phyloP scores from a whole-genome alignment of 2,888 invertebrate species.

The Xylota segnis region DNA sequence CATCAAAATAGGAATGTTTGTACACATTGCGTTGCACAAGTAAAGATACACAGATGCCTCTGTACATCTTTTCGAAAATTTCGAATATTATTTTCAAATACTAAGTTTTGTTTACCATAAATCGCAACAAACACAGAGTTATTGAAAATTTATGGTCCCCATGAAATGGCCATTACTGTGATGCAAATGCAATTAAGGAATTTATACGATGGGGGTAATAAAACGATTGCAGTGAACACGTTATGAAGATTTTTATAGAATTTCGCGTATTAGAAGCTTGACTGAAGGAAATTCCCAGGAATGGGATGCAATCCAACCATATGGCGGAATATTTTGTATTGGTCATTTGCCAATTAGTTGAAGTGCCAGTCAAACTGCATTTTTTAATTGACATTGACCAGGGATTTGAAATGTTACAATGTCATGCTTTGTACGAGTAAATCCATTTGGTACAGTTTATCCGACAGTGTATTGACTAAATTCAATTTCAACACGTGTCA shows the following conservation, averaged over 20 bases:
- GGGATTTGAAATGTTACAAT: too few species aligned
- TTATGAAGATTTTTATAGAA: conserved; percentile 12
- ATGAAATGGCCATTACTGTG: conserved; percentile 49
- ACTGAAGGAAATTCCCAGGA: not conserved
- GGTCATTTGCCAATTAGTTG: not conserved
- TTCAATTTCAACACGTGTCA: conserved; percentile 23
- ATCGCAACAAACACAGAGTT: conserved; percentile 38
- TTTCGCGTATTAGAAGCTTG: not conserved
- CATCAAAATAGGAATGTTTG: not conserved
- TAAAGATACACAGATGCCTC: not conserved
- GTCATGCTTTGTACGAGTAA: too few species aligned
- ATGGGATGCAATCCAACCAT: not conserved
- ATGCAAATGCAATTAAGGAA: conserved; percentile 62
- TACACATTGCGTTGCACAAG: not conserved
- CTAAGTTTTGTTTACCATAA: conserved; percentile 11
- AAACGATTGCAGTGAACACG: conserved; percentile 4
- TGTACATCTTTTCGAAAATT: not conserved
- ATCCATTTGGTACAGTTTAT: too few species aligned
- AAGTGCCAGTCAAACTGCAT: not conserved
- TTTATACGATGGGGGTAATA: conserved; percentile 27
- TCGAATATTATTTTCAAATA: not conserved
- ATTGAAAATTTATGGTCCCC: conserved; percentile 51
- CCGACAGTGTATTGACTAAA: not conserved
- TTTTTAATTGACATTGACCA: not conserved
- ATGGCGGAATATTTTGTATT: not conserved